Percentiles rank a stretch among this genome's conserved stretches.
Evolutionary conservation across 2,797 vertebrate genomes (phyloP).

Genomic region (Phalanger gymnotis): DNA sequence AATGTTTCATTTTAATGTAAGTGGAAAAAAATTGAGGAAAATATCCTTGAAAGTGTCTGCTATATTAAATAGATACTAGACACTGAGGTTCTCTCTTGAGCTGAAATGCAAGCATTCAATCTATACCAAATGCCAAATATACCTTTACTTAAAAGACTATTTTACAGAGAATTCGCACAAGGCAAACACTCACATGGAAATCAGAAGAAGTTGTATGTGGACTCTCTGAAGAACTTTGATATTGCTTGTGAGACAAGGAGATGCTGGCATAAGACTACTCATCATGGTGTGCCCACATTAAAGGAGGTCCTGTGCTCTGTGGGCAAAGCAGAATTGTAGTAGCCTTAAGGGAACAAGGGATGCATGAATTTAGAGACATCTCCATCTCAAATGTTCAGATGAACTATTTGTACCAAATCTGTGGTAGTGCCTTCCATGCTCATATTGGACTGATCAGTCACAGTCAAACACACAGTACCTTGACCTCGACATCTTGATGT

Average conservation of each 20-base stretch:
- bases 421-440: not conserved
- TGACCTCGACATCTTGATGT: not conserved
- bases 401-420: not conserved
- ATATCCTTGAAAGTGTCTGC: not conserved
- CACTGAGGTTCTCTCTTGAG: not conserved
- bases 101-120: not conserved
- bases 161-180: not conserved
- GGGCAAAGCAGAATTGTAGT: not conserved
- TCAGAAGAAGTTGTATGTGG: not conserved
- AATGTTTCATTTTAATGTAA: not conserved
- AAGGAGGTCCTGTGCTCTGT: not conserved
- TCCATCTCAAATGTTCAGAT: not conserved
- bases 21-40: not conserved
- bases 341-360: not conserved
- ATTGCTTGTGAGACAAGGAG: not conserved
- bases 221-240: not conserved
- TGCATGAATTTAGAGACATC: not conserved
- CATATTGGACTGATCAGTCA: not conserved
- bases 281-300: not conserved
- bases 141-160: not conserved
- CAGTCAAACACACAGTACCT: not conserved
- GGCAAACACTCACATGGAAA: not conserved
- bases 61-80: not conserved
- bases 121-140: not conserved
- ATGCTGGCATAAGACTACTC: not conserved